Evolutionary conservation across 2,797 vertebrate genomes (phyloP), one percentile per base, ranked within the genome.

Genomic region (Crocodylus rhombifer): DNA sequence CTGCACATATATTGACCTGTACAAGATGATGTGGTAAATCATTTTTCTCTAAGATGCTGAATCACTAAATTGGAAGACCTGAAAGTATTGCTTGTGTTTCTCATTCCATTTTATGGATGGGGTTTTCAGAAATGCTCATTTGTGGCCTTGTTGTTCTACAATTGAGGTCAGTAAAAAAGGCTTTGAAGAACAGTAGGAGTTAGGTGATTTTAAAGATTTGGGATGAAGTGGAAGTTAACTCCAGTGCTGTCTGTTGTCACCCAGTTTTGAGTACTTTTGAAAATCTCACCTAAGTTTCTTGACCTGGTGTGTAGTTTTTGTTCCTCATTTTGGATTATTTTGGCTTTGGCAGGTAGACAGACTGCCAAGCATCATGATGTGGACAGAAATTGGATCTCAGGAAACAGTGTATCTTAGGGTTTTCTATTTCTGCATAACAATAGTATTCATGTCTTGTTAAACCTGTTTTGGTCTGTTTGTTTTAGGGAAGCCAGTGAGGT

Each of bases 281-380:
- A 69, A 69, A 69, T 69, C 65, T 33, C 30, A 69, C 21, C 20
- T 13, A 69, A 69, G 13, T 1, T 6, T 69, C 30, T 33, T 69
- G 65, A 69, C 30, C 20, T 21, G 33, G 30, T 69, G 67, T 20
- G 30, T 36, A 30, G 33, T 65, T 67, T 67, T n/a, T 67, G 30
- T 33, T 18, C 4, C 4, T 17, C 1, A 8, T 3, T 28, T 7
- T 1, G 4, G 58, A 5, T 1, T 64, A 5, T 33, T 51, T 14
- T 5, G 55, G 15, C 5, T 12, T 79, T 75, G 65, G 62, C 16
- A 20, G 55, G 26, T 5, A 4, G 4, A 55, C 21, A 5, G 2
- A 13, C 56, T 42, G 65, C 28, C 62, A 51, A 56, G 0, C 16
- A 55, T 51, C 20, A 5, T 5, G 0, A 0, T 3, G 56, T 51